phyloP scores from a whole-genome alignment of 2,797 vertebrate species.

The Lycodopsis pacificus region DNA sequence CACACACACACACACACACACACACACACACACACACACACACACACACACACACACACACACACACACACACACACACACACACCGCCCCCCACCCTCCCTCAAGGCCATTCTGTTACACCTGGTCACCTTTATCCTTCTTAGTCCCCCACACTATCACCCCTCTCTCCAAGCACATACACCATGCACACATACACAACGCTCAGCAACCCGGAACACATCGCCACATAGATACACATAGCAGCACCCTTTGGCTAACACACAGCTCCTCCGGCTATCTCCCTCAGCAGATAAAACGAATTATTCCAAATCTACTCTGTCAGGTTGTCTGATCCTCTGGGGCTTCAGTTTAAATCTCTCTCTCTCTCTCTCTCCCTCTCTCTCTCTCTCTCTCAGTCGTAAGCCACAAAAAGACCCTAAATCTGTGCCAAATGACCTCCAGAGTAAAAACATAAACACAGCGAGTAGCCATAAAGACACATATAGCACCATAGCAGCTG shows the following conservation, averaged over 20 bases:
- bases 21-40: constrained; percentile 8
- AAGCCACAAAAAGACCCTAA: constrained; percentile 55
- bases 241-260: constrained; percentile 67
- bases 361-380: constrained; percentile 15
- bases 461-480: constrained; percentile 55
- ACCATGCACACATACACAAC: constrained; percentile 46
- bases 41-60: constrained; percentile 41
- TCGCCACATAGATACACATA: constrained; percentile 25
- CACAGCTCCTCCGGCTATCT: constrained; percentile 70
- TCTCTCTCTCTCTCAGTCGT: constrained; percentile 36
- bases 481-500: constrained; percentile 52
- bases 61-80: constrained; percentile 29
- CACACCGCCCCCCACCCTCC: constrained; percentile 23
- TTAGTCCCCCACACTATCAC: constrained; percentile 54
- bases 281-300: constrained; percentile 78
- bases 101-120: constrained; percentile 79
- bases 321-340: constrained; percentile 77
- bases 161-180: constrained; percentile 34
- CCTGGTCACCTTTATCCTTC: constrained; percentile 84
- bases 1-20: constrained; percentile 22
- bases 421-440: constrained; percentile 58
- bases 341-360: constrained; percentile 65
- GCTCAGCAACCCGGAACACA: constrained; percentile 43
- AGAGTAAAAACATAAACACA: constrained; percentile 69
- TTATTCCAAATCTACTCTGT: constrained; percentile 81